Base-by-base conservation (phyloP, 2,797 vertebrate species). In the Cygnus olor region DNA sequence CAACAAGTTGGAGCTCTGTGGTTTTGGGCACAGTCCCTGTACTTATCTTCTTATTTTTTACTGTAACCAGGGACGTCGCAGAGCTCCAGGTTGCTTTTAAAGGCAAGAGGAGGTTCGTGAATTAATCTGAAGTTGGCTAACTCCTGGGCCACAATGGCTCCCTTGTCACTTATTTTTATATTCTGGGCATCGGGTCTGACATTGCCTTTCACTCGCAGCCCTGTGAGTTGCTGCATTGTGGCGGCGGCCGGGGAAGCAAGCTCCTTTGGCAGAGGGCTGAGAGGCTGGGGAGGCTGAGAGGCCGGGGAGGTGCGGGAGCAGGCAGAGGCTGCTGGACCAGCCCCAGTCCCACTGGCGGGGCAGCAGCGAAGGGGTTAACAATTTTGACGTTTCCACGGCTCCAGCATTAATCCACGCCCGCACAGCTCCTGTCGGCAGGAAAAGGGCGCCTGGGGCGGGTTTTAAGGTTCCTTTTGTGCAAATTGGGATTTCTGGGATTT, bases 151-250 rank as follows among this genome's bases (percentile, higher is more conserved):
- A 97, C 96, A 97, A 97, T 94, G 96, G 93, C 81, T 93, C 95
- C 95, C 96, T 97, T 97, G 96, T 97, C 68, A 34, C 90, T 96
- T 87, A 68, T 80, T 94, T 97, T 95, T 80, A 90, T 95, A 96
- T 97, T 96, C 96, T 49, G 44, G 95, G 95, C 88, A 82, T 80
- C 78, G 88, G 96, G 90, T 95, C 93, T 77, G 95, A 86, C 93
- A 89, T 74, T 94, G 95, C 95, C 86, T 90, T 95, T 96, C 92
- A 79, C 88, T 90, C 82, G 27, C 86, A 69, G 90, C 86, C 80
- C 90, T 94, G 80, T 97, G 96, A 97, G 96, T 95, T 95, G 96
- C 96, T 94, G 95, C 96, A 96, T 97, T 97, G 96, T 97, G 90
- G 94, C 0, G 27, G 92, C 93, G 89, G 88, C 82, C 80, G 94